Evolutionary conservation across 2,888 invertebrate species (phyloP).

Genomic region (Oxytorus armatus): DNA sequence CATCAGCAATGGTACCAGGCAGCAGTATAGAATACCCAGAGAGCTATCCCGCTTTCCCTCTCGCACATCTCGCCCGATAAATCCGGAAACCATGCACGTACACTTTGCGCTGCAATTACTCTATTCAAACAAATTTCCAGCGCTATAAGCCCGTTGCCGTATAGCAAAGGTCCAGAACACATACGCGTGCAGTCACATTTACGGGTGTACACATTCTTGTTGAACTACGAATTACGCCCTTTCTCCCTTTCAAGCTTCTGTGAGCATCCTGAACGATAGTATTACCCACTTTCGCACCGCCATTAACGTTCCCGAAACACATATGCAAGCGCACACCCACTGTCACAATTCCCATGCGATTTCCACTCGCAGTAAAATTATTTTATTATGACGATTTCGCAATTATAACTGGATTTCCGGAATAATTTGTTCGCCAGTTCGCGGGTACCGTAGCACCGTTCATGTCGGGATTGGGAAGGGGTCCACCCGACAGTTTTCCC

Average conservation of each 20-base stretch:
- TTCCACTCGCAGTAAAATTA: slow-evolving; percentile 44
- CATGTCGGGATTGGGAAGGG: background rate
- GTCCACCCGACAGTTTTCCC: slow-evolving; percentile 44
- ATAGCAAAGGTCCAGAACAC: slow-evolving; percentile 9
- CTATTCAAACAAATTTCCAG: slow-evolving; percentile 65
- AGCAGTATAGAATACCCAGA: no score
- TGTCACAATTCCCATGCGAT: slow-evolving; percentile 5
- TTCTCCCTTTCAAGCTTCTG: slow-evolving; percentile 40
- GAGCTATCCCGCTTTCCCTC: slow-evolving; percentile 21
- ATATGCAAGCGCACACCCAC: background rate
- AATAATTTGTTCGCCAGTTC: slow-evolving; percentile 46
- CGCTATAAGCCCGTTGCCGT: slow-evolving; percentile 42
- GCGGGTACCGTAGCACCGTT: background rate
- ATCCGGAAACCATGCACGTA: slow-evolving; percentile 62
- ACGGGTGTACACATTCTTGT: slow-evolving; percentile 31
- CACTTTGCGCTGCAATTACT: slow-evolving; percentile 65
- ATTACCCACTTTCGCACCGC: slow-evolving; percentile 33
- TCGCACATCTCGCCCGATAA: slow-evolving; percentile 50
- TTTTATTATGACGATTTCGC: slow-evolving; percentile 56
- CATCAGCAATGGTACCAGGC: slow-evolving; percentile 12
- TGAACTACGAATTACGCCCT: slow-evolving; percentile 56
- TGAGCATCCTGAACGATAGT: slow-evolving; percentile 43
- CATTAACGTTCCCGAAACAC: slow-evolving; percentile 37
- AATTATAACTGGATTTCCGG: slow-evolving; percentile 59
- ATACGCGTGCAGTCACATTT: slow-evolving; percentile 23